Conservation (phyloP, 2,888 invertebrate genomes). For the Phyllotreta cruciferae region DNA sequence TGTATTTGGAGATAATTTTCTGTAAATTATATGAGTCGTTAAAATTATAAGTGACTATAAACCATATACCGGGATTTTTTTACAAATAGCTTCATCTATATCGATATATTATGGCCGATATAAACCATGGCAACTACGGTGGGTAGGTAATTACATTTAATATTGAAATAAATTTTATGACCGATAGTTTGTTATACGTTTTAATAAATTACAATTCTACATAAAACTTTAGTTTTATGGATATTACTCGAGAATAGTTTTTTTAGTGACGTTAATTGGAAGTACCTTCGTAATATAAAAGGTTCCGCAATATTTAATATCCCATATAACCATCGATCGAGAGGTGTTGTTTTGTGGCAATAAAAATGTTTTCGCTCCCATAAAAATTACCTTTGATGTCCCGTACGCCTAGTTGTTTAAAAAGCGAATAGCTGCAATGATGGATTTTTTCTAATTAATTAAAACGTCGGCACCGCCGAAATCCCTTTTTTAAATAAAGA, state of each 20-base stretch:
- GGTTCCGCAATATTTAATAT: constrained; percentile 14
- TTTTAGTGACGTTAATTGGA: constrained; percentile 16
- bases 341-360: constrained; percentile 8
- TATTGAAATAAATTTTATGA: constrained; percentile 15
- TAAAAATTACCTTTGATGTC: background rate
- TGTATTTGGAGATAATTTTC: no score
- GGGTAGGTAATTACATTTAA: constrained; percentile 13
- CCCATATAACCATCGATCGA: constrained; percentile 4
- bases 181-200: constrained; percentile 14
- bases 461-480: constrained; percentile 4
- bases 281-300: constrained; percentile 12
- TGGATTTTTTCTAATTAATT: constrained; percentile 1
- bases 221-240: constrained; percentile 26
- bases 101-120: constrained; percentile 12
- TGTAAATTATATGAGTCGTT: no score
- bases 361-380: constrained; percentile 9
- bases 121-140: constrained; percentile 7
- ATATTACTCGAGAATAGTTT: constrained; percentile 17
- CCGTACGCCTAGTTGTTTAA: background rate
- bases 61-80: constrained; percentile 4
- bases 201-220: constrained; percentile 16
- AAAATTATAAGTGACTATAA: constrained; percentile 2
- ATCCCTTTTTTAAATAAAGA: constrained; percentile 28
- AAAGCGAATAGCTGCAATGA: background rate
- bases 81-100: constrained; percentile 3